Evolutionary conservation across 2,888 invertebrate species (phyloP).

Genomic region (Ctenicera cuprea): DNA sequence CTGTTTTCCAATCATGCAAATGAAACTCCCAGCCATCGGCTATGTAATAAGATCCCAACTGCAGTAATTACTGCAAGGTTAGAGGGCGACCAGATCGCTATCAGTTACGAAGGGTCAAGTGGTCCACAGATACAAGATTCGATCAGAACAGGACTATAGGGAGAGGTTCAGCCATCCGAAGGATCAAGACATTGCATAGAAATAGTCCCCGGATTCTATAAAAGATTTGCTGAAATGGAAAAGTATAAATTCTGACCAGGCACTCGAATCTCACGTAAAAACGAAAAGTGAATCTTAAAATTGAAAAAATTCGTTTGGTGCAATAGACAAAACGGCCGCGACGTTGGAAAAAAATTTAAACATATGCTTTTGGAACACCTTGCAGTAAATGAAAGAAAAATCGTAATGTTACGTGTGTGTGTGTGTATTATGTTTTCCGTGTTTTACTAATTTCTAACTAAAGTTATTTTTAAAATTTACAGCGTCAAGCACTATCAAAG

Average conservation of each 20-base stretch:
- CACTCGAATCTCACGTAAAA: conserved; percentile 24
- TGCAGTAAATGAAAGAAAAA: too few species aligned
- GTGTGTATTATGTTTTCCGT: too few species aligned
- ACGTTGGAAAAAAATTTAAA: too few species aligned
- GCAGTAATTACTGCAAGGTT: conserved; percentile 49
- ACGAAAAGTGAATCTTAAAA: conserved; percentile 27
- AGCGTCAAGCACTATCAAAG: too few species aligned
- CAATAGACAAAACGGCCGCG: too few species aligned
- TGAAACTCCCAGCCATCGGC: conserved; percentile 32
- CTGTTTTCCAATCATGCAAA: conserved; percentile 40
- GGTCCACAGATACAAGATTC: conserved; percentile 42
- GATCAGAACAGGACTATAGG: conserved; percentile 36
- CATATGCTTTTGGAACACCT: too few species aligned
- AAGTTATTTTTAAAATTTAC: too few species aligned
- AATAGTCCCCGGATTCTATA: conserved; percentile 45
- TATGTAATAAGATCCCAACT: conserved; percentile 41
- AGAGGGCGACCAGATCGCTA: conserved; percentile 46
- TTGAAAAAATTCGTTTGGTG: conserved; percentile 13
- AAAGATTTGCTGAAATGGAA: conserved; percentile 47
- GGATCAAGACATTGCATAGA: conserved; percentile 46
- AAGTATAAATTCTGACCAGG: conserved; percentile 41
- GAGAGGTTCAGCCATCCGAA: conserved; percentile 39
- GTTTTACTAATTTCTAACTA: too few species aligned
- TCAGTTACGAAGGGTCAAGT: conserved; percentile 47
- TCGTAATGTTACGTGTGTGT: too few species aligned